Base-by-base conservation (phyloP, 1,140 invertebrate genomes). In the Dufourea novaeangliae region DNA sequence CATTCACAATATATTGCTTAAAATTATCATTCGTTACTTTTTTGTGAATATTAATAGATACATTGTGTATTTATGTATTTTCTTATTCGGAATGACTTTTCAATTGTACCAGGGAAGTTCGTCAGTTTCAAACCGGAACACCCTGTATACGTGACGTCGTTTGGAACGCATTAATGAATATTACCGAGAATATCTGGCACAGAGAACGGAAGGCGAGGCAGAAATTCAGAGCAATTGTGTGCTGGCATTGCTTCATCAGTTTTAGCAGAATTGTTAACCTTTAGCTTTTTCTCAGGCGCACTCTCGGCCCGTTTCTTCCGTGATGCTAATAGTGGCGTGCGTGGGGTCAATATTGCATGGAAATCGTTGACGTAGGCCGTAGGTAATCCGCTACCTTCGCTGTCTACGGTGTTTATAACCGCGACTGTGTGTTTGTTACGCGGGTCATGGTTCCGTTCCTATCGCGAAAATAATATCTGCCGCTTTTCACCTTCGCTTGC, bases 311-410 rank as follows among this genome's bases (percentile, higher is more conserved):
- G 61, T 29, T 39, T 54, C 52, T 66, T 68, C 52, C 64, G 50
- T 46, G 72, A 68, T 68, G 52, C n/a, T 68, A 75, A 68, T n/a
- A 77, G 71, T 72, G 22, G 81, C 81, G 81, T 83, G 81, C 68
- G 68, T 82, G 56, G 46, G 29, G 56, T 44, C 81, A 83, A 72
- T 83, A 83, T 83, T 39, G 34, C 74, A 80, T 52, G 14, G 52
- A 78, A 61, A 44, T 39, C 29, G 81, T 82, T 68, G 80, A 72
- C 81, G 67, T 83, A 71, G 67, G 76, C 73, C 57, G 39, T 69
- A 59, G 68, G 59, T 67, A 61, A 62, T 41, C 61, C 63, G 62
- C 66, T 63, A 39, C 52, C 56, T 66, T 46, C 41, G 22, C 29
- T 70, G 63, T 62, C 54, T 39, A 71, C 56, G 73, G 73, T 64